Evolutionary conservation across 2,888 invertebrate genomes (phyloP).

Genomic region (Drosophila prolongata): DNA sequence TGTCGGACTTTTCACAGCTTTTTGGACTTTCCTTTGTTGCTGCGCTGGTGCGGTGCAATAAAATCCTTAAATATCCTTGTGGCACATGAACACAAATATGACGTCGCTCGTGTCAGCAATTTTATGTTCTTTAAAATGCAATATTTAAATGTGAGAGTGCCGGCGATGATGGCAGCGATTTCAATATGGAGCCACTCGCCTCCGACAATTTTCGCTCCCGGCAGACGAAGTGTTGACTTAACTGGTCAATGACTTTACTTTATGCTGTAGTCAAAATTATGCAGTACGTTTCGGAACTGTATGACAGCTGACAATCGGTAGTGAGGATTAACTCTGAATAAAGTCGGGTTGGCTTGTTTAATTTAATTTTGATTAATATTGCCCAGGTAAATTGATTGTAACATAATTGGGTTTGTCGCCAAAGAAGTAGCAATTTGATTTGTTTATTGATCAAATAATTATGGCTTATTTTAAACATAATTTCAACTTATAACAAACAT

Average conservation of each 20-base stretch:
- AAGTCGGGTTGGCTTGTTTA: slow-evolving; percentile 7
- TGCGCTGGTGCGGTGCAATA: slow-evolving; percentile 36
- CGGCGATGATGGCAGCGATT: slow-evolving; percentile 21
- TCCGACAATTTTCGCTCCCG: not conserved
- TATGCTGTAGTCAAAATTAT: slow-evolving; percentile 74
- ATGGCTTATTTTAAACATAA: no score
- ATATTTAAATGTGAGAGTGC: slow-evolving; percentile 54
- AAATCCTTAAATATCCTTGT: slow-evolving; percentile 55
- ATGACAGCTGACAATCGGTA: slow-evolving; percentile 21
- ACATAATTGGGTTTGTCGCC: slow-evolving; percentile 6
- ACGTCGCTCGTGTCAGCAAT: slow-evolving; percentile 31
- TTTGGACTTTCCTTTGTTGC: slow-evolving; percentile 32
- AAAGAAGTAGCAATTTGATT: not conserved
- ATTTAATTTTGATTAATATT: slow-evolving; percentile 1
- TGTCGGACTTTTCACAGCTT: slow-evolving; percentile 44
- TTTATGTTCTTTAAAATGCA: slow-evolving; percentile 59
- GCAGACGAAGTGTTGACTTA: slow-evolving; percentile 65
- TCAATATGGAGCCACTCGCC: slow-evolving; percentile 54
- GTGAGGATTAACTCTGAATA: slow-evolving; percentile 24
- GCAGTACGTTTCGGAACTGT: slow-evolving; percentile 38
- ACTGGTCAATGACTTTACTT: slow-evolving; percentile 78
- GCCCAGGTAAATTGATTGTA: slow-evolving; percentile 3
- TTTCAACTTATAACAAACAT: no score
- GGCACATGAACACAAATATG: slow-evolving; percentile 54
- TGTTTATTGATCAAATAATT: no score